Base-by-base conservation (phyloP, 2,113 vertebrate genomes). In the Crypturellus undulatus region DNA sequence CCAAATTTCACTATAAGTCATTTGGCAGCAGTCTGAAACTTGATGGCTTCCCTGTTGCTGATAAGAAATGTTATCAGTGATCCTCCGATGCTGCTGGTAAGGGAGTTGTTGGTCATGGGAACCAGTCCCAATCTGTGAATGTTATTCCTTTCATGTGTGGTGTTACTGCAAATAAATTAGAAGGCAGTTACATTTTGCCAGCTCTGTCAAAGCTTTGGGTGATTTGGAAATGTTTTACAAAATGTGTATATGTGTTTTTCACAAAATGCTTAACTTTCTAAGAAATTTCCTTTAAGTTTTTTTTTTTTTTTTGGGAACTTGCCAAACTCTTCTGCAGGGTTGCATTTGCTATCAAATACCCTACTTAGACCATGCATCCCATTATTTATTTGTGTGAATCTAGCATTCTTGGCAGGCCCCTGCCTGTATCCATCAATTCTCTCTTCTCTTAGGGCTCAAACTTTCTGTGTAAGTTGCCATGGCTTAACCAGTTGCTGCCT, bases 401-500 rank as follows among this genome's bases (percentile, higher is more conserved):
- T 65, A n/a, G 56, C 2, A 0, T 56, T 92, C 47, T 47, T 91
- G 60, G 25, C 18, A 40, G 60, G 58, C 58, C 14, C 16, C 32
- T 83, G 32, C 32, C 60, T 88, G 10, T 51, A 76, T 76, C 63
- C 43, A 49, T 60, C 0, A 2, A 10, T 79, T 86, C 17, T 51
- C 24, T 78, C 65, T 68, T 86, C 49, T 90, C 32, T 40, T 9
- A 69, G 52, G 60, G 34, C 38, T 87, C 69, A 69, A 26, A 52
- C 17, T 65, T 92, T 43, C 42, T 69, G 11, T 92, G 59, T 67
- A 89, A 92, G 78, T 86, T 90, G 56, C 69, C 42, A 18, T 21
- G 58, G 28, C 64, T 93, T 93, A 86, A 90, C 90, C 79, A 92
- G 60, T 64, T 93, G 14, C 65, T 76, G 77, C 42, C 79, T 75